Evolutionary conservation across 2,888 invertebrate species (phyloP).

Genomic region (Colostygia pectinataria): DNA sequence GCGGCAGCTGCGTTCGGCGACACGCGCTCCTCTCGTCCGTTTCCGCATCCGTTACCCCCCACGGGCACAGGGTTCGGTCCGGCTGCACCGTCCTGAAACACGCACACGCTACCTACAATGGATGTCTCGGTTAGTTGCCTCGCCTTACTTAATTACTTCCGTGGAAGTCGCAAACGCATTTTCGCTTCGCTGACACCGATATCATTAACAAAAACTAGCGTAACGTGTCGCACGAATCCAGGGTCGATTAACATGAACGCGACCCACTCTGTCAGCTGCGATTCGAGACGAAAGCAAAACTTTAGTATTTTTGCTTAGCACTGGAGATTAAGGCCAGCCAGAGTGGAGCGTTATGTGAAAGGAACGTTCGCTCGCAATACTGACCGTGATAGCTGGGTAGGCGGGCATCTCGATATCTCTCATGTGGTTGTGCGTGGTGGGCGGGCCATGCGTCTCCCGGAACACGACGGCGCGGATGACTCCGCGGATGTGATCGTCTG

Average conservation of each 20-base stretch:
- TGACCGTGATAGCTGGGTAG: slow-evolving; percentile 77
- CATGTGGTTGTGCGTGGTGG: slow-evolving; percentile 87
- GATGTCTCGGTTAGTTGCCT: slow-evolving; percentile 17
- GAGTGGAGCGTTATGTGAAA: slow-evolving; percentile 5
- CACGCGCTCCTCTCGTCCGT: slow-evolving; percentile 80
- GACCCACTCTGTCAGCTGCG: background rate
- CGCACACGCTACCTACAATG: slow-evolving; percentile 37
- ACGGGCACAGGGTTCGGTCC: slow-evolving; percentile 73
- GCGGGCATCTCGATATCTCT: slow-evolving; percentile 86
- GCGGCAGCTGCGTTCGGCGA: slow-evolving; percentile 88
- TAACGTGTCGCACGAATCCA: background rate
- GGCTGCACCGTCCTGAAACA: slow-evolving; percentile 83
- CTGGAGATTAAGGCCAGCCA: background rate
- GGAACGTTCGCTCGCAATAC: slow-evolving; percentile 37
- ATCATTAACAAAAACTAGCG: background rate
- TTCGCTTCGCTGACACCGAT: slow-evolving; percentile 51
- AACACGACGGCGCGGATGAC: slow-evolving; percentile 96
- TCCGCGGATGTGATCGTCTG: slow-evolving; percentile 96
- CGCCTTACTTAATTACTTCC: slow-evolving; percentile 1
- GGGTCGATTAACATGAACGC: background rate
- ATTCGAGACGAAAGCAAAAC: background rate
- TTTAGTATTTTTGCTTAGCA: background rate
- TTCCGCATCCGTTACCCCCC: slow-evolving; percentile 80
- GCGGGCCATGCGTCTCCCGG: slow-evolving; percentile 88
- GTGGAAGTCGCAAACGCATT: slow-evolving; percentile 41